Percentiles rank a stretch among this genome's conserved stretches.
phyloP scores from a whole-genome alignment of 2,797 vertebrate species.

The Glyptemys insculpta region DNA sequence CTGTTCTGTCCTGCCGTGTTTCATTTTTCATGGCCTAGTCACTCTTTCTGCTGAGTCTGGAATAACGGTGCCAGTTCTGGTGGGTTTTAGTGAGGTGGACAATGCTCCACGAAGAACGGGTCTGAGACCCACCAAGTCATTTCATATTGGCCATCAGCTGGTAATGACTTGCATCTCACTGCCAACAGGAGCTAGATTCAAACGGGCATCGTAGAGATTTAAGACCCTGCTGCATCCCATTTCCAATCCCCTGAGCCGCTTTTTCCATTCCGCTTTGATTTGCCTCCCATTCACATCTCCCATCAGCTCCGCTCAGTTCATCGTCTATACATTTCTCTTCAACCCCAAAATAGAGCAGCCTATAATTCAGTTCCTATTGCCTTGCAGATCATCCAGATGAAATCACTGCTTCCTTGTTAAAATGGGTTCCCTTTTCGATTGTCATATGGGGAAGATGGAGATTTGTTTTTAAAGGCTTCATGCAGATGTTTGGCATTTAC shows the following conservation, averaged over 20 bases:
- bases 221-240: fast-evolving
- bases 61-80: neutral
- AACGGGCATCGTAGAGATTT: fast-evolving
- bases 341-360: neutral
- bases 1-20: fast-evolving
- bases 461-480: conserved; percentile 31
- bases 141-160: neutral
- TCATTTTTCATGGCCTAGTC: neutral
- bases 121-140: fast-evolving
- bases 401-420: neutral
- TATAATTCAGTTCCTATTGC: conserved; percentile 39
- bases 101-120: neutral
- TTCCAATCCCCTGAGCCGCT: neutral
- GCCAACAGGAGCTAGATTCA: fast-evolving
- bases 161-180: fast-evolving
- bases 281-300: neutral
- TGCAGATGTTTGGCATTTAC: conserved; percentile 55
- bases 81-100: fast-evolving
- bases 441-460: neutral
- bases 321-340: neutral
- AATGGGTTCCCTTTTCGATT: neutral
- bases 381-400: neutral
- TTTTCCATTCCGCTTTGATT: neutral
- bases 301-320: neutral
- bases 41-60: neutral